Percentiles rank a stretch among this genome's conserved stretches.
Evolutionary conservation across 64 coral and sea anemone genomes (phyloP).

Genomic region (Anthopleura sola): DNA sequence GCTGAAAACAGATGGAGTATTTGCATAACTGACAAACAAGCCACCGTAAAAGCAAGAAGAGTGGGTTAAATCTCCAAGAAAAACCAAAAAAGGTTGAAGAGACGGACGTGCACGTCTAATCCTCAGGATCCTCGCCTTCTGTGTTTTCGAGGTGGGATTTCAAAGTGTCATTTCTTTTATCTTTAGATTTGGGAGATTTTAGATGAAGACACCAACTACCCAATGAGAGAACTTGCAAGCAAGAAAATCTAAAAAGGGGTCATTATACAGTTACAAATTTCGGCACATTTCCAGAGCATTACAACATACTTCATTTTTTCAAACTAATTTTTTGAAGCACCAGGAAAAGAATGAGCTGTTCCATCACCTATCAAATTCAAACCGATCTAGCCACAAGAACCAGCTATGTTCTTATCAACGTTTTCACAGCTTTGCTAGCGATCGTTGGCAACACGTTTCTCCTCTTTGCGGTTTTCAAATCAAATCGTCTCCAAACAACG

Average conservation of each 20-base stretch:
- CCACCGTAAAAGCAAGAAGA: neutral
- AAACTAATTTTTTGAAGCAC: neutral
- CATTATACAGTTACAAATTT: no score
- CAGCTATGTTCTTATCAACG: neutral
- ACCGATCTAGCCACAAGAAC: neutral
- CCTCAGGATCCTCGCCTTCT: neutral
- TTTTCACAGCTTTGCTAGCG: constrained; percentile 8
- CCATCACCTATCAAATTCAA: neutral
- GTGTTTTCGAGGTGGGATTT: neutral
- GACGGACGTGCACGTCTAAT: neutral
- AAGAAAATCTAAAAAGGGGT: no score
- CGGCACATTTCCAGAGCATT: neutral
- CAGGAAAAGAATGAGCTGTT: neutral
- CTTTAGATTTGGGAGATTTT: neutral
- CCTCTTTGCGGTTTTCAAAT: constrained; percentile 20
- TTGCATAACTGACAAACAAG: neutral
- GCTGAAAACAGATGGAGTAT: neutral
- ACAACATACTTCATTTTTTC: neutral
- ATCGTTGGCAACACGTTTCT: constrained; percentile 26
- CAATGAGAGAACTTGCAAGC: no score
- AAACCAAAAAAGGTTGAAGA: neutral
- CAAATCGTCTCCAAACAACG: neutral
- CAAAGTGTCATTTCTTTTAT: neutral
- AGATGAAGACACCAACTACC: no score
- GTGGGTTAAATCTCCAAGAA: neutral